Conservation (phyloP, 2,888 invertebrate species). For the Mythimna ferrago region DNA sequence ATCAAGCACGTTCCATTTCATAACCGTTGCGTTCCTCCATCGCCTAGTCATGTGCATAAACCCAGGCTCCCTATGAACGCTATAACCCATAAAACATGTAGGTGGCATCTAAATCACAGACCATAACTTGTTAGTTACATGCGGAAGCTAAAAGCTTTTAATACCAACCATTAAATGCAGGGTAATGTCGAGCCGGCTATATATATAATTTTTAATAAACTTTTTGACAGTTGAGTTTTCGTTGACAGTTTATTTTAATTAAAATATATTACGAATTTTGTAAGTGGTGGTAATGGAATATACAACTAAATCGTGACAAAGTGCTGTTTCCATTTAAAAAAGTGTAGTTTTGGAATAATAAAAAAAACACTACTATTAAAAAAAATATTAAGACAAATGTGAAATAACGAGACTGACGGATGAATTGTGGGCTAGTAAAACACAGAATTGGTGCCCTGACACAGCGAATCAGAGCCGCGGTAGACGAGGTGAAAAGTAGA, state of each 20-base stretch:
- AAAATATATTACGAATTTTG: conserved; percentile 2
- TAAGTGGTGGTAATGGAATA: conserved; percentile 35
- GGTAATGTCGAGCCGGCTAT: conserved; percentile 7
- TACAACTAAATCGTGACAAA: conserved; percentile 6
- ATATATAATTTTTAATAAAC: conserved; percentile 24
- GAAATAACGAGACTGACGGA: too few relatives aligned
- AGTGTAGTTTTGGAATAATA: not conserved
- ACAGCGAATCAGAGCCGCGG: too few relatives aligned
- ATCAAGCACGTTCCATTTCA: conserved; percentile 3
- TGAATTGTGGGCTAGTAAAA: too few relatives aligned
- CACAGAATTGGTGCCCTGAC: too few relatives aligned
- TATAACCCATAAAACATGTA: conserved; percentile 48
- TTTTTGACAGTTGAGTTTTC: conserved; percentile 27
- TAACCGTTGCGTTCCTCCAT: conserved; percentile 27
- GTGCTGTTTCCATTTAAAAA: conserved; percentile 7
- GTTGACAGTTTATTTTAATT: conserved; percentile 32
- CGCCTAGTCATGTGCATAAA: conserved; percentile 38
- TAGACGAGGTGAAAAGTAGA: too few relatives aligned
- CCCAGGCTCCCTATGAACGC: conserved; percentile 33
- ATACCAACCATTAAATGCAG: conserved; percentile 41
- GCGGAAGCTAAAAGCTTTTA: conserved; percentile 58
- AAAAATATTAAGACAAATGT: too few relatives aligned
- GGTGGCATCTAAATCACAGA: conserved; percentile 49
- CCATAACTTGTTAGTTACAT: conserved; percentile 40
- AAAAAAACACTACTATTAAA: too few relatives aligned